Percentiles rank a stretch among this genome's conserved stretches.
These are phyloP conservation scores for Machimus rusticus DNA, from an alignment of 2,888 invertebrate species.

Conservation along the genomic window DNA sequence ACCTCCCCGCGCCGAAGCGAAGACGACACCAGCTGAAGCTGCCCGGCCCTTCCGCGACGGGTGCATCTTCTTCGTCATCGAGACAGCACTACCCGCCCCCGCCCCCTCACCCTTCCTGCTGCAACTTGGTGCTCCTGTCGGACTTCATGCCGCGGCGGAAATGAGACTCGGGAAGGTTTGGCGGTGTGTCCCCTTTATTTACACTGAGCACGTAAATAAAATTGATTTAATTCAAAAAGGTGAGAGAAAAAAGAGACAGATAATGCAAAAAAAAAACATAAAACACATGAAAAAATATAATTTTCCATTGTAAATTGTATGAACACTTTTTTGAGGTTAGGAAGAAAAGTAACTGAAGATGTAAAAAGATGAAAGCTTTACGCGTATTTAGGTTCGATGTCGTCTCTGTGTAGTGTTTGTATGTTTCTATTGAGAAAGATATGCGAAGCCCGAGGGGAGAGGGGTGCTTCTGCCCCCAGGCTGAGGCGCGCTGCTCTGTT, in stretches of 20 bases:
- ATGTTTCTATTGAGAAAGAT: constrained; percentile 21
- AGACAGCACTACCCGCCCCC: not conserved
- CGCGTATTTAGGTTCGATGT: constrained; percentile 17
- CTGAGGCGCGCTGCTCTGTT: not conserved
- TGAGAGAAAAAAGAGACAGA: constrained; percentile 33
- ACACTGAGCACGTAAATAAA: constrained; percentile 7
- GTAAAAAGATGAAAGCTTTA: constrained; percentile 15
- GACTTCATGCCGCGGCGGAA: not conserved
- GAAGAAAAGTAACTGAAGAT: not conserved
- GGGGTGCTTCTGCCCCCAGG: not conserved
- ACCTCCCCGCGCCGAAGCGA: not conserved
- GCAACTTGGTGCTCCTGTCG: constrained; percentile 6
- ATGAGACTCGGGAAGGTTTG: not conserved
- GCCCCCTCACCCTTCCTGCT: not conserved
- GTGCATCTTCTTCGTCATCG: not conserved
- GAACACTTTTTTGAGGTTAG: not conserved
- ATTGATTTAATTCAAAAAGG: constrained; percentile 7
- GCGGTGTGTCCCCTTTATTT: not conserved
- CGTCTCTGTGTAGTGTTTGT: constrained; percentile 34
- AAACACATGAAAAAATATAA: not conserved
- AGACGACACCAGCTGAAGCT: not conserved
- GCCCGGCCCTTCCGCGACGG: not conserved
- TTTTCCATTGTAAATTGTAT: not conserved
- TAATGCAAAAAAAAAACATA: not conserved
- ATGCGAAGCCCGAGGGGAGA: not conserved